These are phyloP conservation scores for Drosophila nigritarsus DNA, from an alignment of 2,888 invertebrate genomes.

Conservation along the genomic window DNA sequence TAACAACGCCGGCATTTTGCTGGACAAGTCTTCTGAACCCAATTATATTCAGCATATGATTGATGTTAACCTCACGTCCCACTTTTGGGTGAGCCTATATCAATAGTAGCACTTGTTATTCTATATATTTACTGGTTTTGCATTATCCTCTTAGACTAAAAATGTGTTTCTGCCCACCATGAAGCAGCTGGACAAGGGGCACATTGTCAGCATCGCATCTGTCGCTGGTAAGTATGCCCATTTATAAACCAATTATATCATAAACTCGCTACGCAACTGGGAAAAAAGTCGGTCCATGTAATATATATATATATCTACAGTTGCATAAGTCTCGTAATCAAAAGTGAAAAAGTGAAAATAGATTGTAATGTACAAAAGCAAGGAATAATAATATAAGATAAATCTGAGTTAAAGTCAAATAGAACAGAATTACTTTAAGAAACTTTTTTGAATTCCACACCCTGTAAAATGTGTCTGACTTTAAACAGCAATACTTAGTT, in stretches of 20 bases:
- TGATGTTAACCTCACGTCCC: conserved; percentile 83
- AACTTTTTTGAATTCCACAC: too few relatives aligned
- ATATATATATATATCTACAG: neutral
- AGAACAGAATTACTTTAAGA: fast-evolving
- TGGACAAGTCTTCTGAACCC: conserved; percentile 15
- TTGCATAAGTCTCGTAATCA: neutral
- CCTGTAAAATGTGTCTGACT: too few relatives aligned
- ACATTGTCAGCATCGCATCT: conserved; percentile 84
- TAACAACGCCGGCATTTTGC: conserved; percentile 85
- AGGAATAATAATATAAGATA: neutral
- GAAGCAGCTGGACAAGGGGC: conserved; percentile 82
- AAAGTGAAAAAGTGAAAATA: neutral
- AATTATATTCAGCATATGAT: conserved; percentile 82
- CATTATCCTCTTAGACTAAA: conserved; percentile 71
- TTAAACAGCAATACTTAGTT: too few relatives aligned
- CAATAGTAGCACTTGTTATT: too few relatives aligned
- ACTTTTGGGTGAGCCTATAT: conserved; percentile 83
- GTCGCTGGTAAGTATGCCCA: conserved; percentile 60
- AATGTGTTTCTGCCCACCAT: conserved; percentile 83
- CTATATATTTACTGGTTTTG: neutral
- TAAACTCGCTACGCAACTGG: neutral
- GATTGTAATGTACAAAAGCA: too few relatives aligned
- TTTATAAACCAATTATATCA: neutral
- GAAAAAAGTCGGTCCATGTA: neutral
- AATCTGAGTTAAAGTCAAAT: neutral